Evolutionary conservation across 2,888 invertebrate species (phyloP), one percentile per base, ranked within the genome.

Genomic region (Diogma glabrata): DNA sequence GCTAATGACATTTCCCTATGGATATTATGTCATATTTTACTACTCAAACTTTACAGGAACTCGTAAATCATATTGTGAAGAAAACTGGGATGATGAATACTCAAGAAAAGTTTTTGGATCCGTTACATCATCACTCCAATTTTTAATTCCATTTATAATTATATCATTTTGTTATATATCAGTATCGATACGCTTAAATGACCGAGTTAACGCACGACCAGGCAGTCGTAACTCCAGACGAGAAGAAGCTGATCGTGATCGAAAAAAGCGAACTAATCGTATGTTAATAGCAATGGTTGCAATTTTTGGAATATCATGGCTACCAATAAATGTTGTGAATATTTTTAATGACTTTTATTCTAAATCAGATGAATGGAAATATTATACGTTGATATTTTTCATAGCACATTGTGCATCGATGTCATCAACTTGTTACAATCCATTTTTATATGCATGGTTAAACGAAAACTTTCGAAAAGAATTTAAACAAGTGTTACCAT

Each of bases 271-370:
- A 36, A 95, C 96, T 7, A 95, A 97, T 68, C 81, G 91, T 57
- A 99, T 97, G 97, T 73, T 99, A 53, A 93, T 97, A 54, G 87
- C 92, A 2, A 99, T 99, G 97, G 97, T 90, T 9, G 82, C 85
- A 10, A 91, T 97, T 50, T 99, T 99, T 65, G 90, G 93, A 0
- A 73, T 91, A n/a, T 96, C 94, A 26, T 99, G 97, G 93, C 70
- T 92, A 51, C 92, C 93, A 58, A 73, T 97, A 53, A 97, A 97
- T 66, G 72, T 87, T 49, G 82, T 92, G 58, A 95, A 95, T 65
- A 78, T 95, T 28, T 76, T 88, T 60, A 84, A 84, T 62, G 89
- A 91, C 63, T 85, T 90, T 60, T 82, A 87, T 64, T 76, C 77
- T 45, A 77, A 78, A 53, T 82, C 82, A 19, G 81, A 79, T 53